Base-by-base conservation (phyloP, 2,888 invertebrate species). In the Drosophila mimica region DNA sequence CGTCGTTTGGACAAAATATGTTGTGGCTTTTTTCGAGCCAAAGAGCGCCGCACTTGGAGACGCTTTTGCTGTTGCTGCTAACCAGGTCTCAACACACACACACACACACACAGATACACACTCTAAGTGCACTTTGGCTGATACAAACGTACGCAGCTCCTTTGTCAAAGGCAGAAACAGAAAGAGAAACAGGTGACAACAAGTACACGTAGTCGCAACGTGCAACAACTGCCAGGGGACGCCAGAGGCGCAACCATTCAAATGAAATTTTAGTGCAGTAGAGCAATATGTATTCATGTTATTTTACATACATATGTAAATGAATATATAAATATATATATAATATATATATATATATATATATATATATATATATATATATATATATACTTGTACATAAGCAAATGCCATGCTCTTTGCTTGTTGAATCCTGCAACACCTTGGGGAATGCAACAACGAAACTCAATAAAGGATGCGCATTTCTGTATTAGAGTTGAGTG, bases 181-280 rank as follows among this genome's bases (percentile, higher is more conserved):
- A 15, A 46, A 9, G n/a, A 53, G 49, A 73, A 71, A 74, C 88
- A 88, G 83, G 88, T 83, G 86, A 82, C 85, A 85, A 72, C 69
- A 87, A 70, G 72, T 75, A 85, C 86, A 85, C 71, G 79, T 78
- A 67, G 43, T 64, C 60, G 63, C 53, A 79, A 82, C 80, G 68
- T 79, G 68, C 68, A 64, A 70, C 54, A 78, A 76, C 83, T 75
- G 71, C 58, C 46, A 63, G 69, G 72, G 71, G 28, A 38, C 13
- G 7, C 38, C n/a, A 46, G 49, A 40, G 62, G 49, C 51, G 56
- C 51, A 53, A 36, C 59, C 70, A 71, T 81, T 81, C 33, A 81
- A 71, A 33, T 64, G 48, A 61, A 71, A 77, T 72, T 72, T 64
- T 62, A 62, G 72, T 77, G 60, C 36, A 65, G 53, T 57, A 34